Evolutionary conservation across 2,113 vertebrate species (phyloP).

Genomic region (human (Homo sapiens)): DNA sequence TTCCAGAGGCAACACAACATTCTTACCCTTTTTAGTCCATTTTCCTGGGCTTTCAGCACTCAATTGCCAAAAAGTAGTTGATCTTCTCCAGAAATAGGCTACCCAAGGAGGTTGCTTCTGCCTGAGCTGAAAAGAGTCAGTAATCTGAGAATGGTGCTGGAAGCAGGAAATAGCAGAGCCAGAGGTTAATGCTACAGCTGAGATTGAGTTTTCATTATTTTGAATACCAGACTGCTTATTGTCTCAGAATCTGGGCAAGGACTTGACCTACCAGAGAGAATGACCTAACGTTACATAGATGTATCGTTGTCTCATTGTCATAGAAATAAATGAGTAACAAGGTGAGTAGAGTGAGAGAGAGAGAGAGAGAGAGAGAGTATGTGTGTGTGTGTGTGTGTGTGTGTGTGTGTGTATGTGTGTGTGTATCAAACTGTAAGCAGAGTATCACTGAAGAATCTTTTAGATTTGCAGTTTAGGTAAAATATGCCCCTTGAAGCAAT

Average conservation of each 20-base stretch:
- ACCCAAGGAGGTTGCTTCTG: not conserved
- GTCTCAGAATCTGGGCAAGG: not conserved
- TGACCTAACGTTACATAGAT: not conserved
- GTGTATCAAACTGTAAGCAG: not conserved
- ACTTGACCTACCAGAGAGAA: not conserved
- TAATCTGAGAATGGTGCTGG: not conserved
- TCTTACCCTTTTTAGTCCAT: not conserved
- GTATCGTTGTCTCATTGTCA: constrained; percentile 14
- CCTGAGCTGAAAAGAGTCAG: not conserved
- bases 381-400: too few species aligned
- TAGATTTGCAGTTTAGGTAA: constrained; percentile 6
- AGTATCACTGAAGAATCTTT: not conserved
- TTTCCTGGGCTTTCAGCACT: constrained; percentile 5
- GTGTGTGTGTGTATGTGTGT: not conserved
- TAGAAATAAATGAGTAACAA: not conserved
- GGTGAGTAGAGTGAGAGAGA: too few species aligned
- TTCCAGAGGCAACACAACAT: not conserved
- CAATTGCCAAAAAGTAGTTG: constrained; percentile 31
- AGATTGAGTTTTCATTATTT: not conserved
- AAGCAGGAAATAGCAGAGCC: constrained; percentile 44
- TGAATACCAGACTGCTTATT: not conserved
- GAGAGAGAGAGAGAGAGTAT: too few species aligned
- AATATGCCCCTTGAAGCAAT: not conserved
- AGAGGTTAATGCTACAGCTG: not conserved
- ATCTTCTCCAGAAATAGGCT: constrained; percentile 27